Evolutionary conservation across 2,113 vertebrate species (phyloP).

Genomic region (Malaclemys terrapin): DNA sequence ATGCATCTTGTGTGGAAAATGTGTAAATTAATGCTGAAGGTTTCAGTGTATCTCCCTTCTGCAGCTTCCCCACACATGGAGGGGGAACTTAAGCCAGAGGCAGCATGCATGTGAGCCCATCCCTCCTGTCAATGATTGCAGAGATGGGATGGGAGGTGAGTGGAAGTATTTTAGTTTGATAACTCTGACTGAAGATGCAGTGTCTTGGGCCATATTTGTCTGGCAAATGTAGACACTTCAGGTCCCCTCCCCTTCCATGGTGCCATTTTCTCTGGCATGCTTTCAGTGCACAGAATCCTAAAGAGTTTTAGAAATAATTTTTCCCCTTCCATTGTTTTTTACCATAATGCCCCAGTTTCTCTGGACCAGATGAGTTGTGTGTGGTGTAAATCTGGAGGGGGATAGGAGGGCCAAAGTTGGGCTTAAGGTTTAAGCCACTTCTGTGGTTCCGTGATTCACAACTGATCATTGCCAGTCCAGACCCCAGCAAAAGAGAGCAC

Average conservation of each 20-base stretch:
- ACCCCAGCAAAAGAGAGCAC: conserved; percentile 16
- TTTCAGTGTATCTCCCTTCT: not conserved
- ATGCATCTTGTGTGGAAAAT: not conserved
- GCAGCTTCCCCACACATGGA: not conserved
- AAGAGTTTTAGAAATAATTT: not conserved
- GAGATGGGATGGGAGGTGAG: not conserved
- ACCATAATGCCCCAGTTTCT: not conserved
- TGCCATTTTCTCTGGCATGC: not conserved
- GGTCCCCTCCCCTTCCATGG: not conserved
- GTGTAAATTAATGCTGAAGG: not conserved
- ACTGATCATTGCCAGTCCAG: not conserved
- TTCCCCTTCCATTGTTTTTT: not conserved
- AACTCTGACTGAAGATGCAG: not conserved
- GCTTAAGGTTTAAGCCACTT: conserved; percentile 49
- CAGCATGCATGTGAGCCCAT: not conserved
- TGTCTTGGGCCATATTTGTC: not conserved
- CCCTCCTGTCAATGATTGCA: not conserved
- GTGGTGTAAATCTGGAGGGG: not conserved
- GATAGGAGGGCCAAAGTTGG: not conserved
- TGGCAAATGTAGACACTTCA: not conserved
- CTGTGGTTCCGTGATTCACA: conserved; percentile 36
- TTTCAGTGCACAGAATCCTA: not conserved
- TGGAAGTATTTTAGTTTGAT: not conserved
- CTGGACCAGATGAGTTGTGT: not conserved
- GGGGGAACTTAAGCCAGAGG: not conserved